Evolutionary conservation across 2,113 vertebrate species (phyloP), one percentile per base, ranked within the genome.

Genomic region (Tamias sibiricus): DNA sequence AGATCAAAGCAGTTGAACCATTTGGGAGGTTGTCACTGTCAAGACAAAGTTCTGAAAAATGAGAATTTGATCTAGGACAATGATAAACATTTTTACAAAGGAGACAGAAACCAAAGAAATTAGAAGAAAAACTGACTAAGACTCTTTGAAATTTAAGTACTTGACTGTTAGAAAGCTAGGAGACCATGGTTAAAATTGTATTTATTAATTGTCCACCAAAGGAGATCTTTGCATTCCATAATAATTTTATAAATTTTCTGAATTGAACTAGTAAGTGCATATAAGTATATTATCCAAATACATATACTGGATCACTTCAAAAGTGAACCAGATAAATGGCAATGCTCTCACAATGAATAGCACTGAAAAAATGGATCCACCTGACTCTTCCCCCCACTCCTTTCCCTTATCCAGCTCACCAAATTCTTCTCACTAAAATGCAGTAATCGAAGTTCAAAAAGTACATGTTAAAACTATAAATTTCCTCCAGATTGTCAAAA

Each of bases 231-330:
- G 7, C 40, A 54, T 62, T 44, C 74, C 16, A 68, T 49, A 54
- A 28, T 64, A 59, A 90, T 94, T 95, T 90, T 37, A 66, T 72
- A 75, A 71, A 85, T 83, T 35, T 22, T 88, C 24, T 72, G 30
- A 84, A 85, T 82, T 35, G 90, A 69, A n/a, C 71, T 71, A 76
- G 7, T 37, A 84, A 69, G 37, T 68, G 8, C 47, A 59, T 52
- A 64, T 30, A 42, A 6, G 9, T 57, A 66, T 37, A 3, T 59
- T 37, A 91, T 19, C 20, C 68, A 83, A 54, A 74, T 47, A n/a
- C 19, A n/a, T n/a, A 74, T 13, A 84, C 4, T 32, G 28, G 26
- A 77, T 79, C n/a, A 54, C 75, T 82, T 86, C 24, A 74, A 68
- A 69, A n/a, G 5, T 66, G 30, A 66, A 32, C 14, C 35, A n/a